Evolutionary conservation across 2,113 vertebrate species (phyloP).

Genomic region (Tachysurus fulvidraco): DNA sequence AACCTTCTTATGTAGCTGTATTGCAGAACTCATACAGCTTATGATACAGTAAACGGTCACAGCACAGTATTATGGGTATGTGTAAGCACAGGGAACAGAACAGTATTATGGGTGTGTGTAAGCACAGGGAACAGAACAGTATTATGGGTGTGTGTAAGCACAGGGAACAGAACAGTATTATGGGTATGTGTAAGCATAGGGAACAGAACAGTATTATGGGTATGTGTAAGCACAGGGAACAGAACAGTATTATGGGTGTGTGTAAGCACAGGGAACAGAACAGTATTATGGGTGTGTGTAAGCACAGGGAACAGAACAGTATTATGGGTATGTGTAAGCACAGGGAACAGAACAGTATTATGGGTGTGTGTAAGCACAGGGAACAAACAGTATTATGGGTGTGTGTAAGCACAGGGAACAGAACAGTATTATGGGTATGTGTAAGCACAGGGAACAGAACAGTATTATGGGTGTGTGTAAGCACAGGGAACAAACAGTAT

Average conservation of each 20-base stretch:
- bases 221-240: no score
- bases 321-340: neutral
- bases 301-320: neutral
- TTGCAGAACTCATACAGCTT: neutral
- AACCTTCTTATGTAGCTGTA: neutral
- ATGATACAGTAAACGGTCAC: neutral
- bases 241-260: neutral
- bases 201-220: neutral
- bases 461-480: neutral
- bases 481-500: neutral
- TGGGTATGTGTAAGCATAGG: neutral
- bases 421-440: no score
- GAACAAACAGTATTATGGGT: neutral
- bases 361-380: no score
- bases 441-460: no score
- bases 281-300: no score
- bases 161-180: neutral
- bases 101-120: neutral
- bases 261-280: neutral
- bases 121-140: neutral
- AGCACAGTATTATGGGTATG: neutral
- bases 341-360: neutral
- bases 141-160: no score
- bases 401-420: neutral
- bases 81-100: neutral